Evolutionary conservation across 1,140 invertebrate genomes (phyloP).

Genomic region (Copidosoma floridanum): DNA sequence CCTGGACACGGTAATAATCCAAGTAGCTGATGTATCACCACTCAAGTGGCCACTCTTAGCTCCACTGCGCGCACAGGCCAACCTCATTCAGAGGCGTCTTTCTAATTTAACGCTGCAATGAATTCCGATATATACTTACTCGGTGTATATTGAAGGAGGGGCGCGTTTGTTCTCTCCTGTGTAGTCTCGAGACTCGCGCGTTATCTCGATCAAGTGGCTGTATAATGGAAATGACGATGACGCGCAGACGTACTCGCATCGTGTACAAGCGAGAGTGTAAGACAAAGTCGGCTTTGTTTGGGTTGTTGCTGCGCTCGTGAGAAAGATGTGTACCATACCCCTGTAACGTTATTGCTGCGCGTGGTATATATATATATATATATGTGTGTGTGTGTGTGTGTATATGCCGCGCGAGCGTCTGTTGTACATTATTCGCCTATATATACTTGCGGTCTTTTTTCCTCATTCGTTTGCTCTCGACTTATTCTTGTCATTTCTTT

Average conservation of each 20-base stretch:
- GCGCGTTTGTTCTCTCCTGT: conserved; percentile 14
- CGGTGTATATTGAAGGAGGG: no score
- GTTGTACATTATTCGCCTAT: no score
- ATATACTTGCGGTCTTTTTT: no score
- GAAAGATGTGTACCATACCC: conserved; percentile 15
- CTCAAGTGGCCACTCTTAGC: conserved; percentile 4
- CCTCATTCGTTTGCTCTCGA: no score
- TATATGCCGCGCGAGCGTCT: not conserved
- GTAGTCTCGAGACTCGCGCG: not conserved
- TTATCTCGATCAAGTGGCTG: conserved; percentile 13
- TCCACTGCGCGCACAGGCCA: not conserved
- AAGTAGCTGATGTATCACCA: not conserved
- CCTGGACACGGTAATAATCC: no score
- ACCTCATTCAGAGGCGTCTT: conserved; percentile 3
- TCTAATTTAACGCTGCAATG: conserved; percentile 21
- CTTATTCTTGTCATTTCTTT: not conserved
- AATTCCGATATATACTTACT: conserved; percentile 11
- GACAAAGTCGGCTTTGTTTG: conserved; percentile 49
- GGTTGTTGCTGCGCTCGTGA: not conserved
- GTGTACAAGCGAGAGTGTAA: no score
- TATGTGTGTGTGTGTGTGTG: not conserved
- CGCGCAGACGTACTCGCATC: no score
- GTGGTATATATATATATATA: not conserved
- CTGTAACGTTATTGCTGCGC: not conserved
- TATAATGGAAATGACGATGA: conserved; percentile 26